Conservation (phyloP, 2,113 vertebrate genomes). For the Lagopus muta region DNA sequence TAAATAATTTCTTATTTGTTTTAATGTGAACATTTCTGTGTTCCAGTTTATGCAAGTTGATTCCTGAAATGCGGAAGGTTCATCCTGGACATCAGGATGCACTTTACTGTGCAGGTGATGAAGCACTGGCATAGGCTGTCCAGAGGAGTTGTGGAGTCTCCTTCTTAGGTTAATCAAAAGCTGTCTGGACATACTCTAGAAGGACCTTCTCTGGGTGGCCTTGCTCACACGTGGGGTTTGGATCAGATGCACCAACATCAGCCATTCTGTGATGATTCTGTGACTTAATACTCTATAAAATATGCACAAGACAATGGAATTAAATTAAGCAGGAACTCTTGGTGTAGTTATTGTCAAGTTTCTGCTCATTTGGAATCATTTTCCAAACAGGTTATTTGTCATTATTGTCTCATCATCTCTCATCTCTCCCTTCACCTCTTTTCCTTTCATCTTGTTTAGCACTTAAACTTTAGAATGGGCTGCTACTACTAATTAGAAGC, state of each 20-base stretch:
- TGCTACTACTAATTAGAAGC: not conserved
- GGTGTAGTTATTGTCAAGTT: not conserved
- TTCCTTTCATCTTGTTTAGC: not conserved
- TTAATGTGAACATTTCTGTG: too few species aligned
- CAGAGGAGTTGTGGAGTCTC: not conserved
- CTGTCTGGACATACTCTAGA: not conserved
- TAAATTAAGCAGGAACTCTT: not conserved
- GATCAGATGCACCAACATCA: not conserved
- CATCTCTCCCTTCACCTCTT: not conserved
- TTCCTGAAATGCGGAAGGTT: not conserved
- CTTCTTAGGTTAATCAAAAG: not conserved
- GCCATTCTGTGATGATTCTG: not conserved
- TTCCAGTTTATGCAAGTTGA: not conserved
- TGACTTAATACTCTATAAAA: not conserved
- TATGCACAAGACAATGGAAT: not conserved
- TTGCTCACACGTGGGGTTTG: not conserved
- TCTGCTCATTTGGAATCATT: not conserved
- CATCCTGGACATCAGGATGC: not conserved
- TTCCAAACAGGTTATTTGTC: not conserved
- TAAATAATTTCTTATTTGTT: too few species aligned
- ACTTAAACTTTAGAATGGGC: not conserved
- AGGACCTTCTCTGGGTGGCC: not conserved
- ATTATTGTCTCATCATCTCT: not conserved
- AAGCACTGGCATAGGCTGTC: not conserved
- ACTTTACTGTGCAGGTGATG: not conserved